Evolutionary conservation across 2,113 vertebrate species (phyloP).

Genomic region (Sisor rabdophorus): DNA sequence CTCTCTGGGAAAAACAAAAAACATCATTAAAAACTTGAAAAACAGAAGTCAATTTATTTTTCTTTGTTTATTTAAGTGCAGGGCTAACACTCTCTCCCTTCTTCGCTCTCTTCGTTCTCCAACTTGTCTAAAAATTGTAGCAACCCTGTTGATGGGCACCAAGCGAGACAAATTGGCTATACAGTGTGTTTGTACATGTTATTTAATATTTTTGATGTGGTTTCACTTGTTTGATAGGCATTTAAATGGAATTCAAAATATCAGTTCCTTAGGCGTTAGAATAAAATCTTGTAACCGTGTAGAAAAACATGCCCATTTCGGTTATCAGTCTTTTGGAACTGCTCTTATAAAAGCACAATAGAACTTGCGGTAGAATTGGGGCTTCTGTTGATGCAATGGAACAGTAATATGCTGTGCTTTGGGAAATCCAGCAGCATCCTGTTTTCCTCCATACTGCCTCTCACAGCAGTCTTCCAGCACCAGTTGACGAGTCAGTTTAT

Average conservation of each 20-base stretch:
- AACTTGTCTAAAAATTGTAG: constrained; percentile 9
- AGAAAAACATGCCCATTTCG: constrained; percentile 22
- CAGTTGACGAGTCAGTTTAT: constrained; percentile 38
- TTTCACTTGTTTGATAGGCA: constrained; percentile 1
- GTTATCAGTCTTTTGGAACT: background rate
- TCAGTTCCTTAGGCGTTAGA: background rate
- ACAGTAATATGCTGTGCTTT: constrained; percentile 44
- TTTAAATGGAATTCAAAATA: background rate
- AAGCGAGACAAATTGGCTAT: constrained; percentile 11
- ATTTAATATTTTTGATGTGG: background rate
- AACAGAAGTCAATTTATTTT: constrained; percentile 53
- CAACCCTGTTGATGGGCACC: background rate
- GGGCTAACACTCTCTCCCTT: constrained; percentile 41
- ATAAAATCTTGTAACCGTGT: constrained; percentile 7
- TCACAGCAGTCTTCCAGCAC: constrained; percentile 34
- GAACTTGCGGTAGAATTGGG: constrained; percentile 22
- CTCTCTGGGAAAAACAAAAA: constrained; percentile 55
- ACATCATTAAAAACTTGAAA: constrained; percentile 56
- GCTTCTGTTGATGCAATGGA: constrained; percentile 54
- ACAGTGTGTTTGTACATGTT: background rate
- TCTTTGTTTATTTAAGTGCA: constrained; percentile 55
- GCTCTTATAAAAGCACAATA: constrained; percentile 21
- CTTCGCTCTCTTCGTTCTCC: constrained; percentile 2
- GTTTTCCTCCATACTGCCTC: constrained; percentile 24
- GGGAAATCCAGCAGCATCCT: constrained; percentile 49